Evolutionary conservation across 2,888 invertebrate species (phyloP).

Genomic region (Galerucella calmariensis): DNA sequence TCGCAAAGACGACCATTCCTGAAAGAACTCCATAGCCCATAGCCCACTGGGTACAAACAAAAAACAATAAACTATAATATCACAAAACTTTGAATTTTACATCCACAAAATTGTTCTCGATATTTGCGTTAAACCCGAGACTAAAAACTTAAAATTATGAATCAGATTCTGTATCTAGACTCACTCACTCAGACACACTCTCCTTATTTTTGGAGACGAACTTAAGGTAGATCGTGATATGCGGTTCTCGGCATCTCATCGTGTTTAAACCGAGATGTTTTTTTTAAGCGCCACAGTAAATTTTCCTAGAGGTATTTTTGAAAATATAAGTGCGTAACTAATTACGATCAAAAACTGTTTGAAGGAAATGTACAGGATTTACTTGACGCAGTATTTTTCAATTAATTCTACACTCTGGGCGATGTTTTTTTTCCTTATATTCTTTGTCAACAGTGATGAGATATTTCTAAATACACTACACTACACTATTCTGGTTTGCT

Average conservation of each 20-base stretch:
- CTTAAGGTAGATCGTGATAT: slow-evolving; percentile 50
- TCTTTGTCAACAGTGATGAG: too few relatives aligned
- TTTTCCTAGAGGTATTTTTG: slow-evolving; percentile 26
- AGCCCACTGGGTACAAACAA: slow-evolving; percentile 43
- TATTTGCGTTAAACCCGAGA: neutral
- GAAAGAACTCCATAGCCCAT: slow-evolving; percentile 66
- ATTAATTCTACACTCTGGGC: neutral
- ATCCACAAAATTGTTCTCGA: slow-evolving; percentile 6
- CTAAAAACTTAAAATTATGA: slow-evolving; percentile 27
- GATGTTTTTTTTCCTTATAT: too few relatives aligned
- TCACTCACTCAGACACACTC: slow-evolving; percentile 10
- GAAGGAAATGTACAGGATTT: neutral
- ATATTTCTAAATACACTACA: too few relatives aligned
- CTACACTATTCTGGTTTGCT: too few relatives aligned
- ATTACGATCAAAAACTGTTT: neutral
- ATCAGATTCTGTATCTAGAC: slow-evolving; percentile 26
- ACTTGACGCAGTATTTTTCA: neutral
- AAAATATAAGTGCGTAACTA: slow-evolving; percentile 20
- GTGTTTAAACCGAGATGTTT: slow-evolving; percentile 27
- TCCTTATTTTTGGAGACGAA: slow-evolving; percentile 61
- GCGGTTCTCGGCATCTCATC: slow-evolving; percentile 33
- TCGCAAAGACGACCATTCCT: slow-evolving; percentile 60
- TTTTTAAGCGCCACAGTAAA: slow-evolving; percentile 16
- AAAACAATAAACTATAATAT: slow-evolving; percentile 28
- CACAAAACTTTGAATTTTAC: slow-evolving; percentile 12